Conservation (phyloP, 2,113 vertebrate genomes). For the Edolisoma coerulescens region DNA sequence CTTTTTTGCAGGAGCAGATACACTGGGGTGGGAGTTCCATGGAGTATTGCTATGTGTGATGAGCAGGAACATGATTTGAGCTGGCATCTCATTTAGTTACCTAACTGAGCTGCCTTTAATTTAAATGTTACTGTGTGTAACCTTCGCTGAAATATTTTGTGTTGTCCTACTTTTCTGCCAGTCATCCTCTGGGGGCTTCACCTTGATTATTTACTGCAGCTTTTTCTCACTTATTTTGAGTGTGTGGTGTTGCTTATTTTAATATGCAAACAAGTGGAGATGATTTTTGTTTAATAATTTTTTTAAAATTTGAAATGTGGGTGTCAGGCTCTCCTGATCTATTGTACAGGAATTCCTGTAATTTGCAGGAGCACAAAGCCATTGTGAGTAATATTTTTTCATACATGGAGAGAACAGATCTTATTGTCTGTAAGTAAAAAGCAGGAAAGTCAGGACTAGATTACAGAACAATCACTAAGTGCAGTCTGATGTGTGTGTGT, state of each 20-base stretch:
- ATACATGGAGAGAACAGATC: not conserved
- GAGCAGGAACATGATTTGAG: not conserved
- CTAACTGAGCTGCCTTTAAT: not conserved
- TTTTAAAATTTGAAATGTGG: not conserved
- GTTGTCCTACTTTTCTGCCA: not conserved
- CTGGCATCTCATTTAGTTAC: not conserved
- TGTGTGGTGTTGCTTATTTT: not conserved
- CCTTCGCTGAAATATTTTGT: not conserved
- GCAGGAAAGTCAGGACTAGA: not conserved
- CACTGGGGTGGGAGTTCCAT: not conserved
- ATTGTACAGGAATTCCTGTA: slow-evolving; percentile 34
- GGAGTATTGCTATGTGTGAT: not conserved
- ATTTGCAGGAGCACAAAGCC: slow-evolving; percentile 32
- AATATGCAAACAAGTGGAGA: not conserved
- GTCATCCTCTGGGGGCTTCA: not conserved
- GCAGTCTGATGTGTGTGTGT: not conserved
- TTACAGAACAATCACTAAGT: not conserved
- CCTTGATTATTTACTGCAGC: not conserved
- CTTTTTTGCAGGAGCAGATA: not conserved
- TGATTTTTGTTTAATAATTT: not conserved
- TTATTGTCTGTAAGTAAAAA: not conserved
- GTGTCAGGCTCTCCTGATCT: not conserved
- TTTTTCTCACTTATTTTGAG: not conserved
- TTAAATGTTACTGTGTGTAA: not conserved
- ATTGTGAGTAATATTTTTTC: not conserved